Evolutionary conservation across 1,140 invertebrate genomes (phyloP).

Genomic region (Lycorma delicatula): DNA sequence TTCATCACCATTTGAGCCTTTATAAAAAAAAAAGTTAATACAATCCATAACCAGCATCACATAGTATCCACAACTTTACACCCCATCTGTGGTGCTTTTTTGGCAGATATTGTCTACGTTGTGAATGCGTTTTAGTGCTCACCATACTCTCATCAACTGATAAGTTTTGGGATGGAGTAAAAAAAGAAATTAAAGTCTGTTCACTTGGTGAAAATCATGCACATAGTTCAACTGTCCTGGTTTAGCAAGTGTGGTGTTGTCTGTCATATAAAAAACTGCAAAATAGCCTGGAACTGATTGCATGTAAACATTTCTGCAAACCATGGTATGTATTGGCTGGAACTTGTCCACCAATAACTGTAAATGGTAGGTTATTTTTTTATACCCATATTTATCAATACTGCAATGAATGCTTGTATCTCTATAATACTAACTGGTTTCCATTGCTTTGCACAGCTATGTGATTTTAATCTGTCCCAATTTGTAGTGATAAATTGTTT

Average conservation of each 20-base stretch:
- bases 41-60: neutral
- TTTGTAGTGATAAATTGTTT: neutral
- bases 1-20: neutral
- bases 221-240: neutral
- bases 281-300: constrained; percentile 11
- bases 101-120: constrained; percentile 15
- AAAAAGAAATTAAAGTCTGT: constrained; percentile 3
- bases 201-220: neutral
- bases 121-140: constrained; percentile 10
- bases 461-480: neutral
- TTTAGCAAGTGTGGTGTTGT: neutral
- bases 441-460: neutral
- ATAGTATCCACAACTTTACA: constrained; percentile 16
- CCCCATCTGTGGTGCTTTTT: constrained; percentile 20
- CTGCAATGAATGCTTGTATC: neutral
- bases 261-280: constrained; percentile 13
- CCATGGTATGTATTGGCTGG: constrained; percentile 6
- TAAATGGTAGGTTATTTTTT: neutral
- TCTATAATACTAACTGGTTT: neutral
- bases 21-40: constrained; percentile 11
- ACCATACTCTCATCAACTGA: constrained; percentile 18
- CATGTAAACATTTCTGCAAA: constrained; percentile 10
- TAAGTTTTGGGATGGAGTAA: constrained; percentile 2
- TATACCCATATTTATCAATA: constrained; percentile 5
- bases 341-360: neutral